Conservation (phyloP, 2,888 invertebrate genomes). For the Diadegma fenestrale region DNA sequence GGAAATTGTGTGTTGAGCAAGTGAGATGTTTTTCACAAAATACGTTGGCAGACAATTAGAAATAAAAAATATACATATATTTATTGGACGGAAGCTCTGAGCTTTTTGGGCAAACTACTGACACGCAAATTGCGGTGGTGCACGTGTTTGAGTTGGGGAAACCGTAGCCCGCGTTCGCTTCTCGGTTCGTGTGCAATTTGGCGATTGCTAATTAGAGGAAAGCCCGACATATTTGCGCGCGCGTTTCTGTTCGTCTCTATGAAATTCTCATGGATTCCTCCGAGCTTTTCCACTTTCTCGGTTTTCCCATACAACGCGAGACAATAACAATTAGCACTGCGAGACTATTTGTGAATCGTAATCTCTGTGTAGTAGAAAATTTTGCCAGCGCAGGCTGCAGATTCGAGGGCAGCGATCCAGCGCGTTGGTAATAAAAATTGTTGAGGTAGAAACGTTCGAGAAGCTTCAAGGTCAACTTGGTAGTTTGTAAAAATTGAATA, state of each 20-base stretch:
- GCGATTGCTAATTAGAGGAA: constrained; percentile 69
- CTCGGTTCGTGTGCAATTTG: constrained; percentile 62
- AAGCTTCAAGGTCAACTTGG: neutral
- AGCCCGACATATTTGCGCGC: constrained; percentile 39
- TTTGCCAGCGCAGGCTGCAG: neutral
- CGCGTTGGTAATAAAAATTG: neutral
- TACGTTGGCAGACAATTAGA: constrained; percentile 25
- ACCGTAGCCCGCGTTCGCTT: constrained; percentile 47
- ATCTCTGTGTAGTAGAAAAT: neutral
- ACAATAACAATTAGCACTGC: neutral
- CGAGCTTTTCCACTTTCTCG: neutral
- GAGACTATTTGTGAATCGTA: neutral
- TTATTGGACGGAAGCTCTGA: neutral
- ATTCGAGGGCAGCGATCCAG: neutral
- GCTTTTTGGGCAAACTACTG: constrained; percentile 32
- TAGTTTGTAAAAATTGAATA: neutral
- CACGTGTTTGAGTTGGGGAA: constrained; percentile 15
- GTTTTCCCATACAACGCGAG: neutral
- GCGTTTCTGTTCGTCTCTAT: constrained; percentile 20
- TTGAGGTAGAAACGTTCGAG: neutral
- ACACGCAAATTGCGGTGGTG: constrained; percentile 20
- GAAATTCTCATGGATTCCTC: constrained; percentile 47
- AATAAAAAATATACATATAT: constrained; percentile 6
- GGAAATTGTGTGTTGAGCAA: neutral
- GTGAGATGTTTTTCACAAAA: neutral